These are phyloP conservation scores for Harlomillsia oculata DNA, from an alignment of 1,140 invertebrate genomes.

Conservation along the genomic window DNA sequence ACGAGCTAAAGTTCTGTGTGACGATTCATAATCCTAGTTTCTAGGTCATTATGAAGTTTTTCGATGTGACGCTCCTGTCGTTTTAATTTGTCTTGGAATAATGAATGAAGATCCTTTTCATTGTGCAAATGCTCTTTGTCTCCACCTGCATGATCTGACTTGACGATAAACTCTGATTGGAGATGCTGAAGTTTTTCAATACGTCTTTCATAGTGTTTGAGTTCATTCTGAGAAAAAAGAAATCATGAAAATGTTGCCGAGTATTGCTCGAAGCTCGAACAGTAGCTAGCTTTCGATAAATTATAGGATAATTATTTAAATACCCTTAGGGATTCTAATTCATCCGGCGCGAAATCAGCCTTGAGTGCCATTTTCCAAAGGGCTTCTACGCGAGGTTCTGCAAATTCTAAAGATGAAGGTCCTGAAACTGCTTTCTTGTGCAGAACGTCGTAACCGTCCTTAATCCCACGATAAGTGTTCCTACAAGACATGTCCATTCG, in stretches of 20 bases:
- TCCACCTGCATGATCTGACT: slow-evolving; percentile 37
- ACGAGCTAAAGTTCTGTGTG: slow-evolving; percentile 43
- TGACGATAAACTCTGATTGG: slow-evolving; percentile 61
- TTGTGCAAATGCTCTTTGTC: slow-evolving; percentile 42
- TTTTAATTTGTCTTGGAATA: slow-evolving; percentile 64
- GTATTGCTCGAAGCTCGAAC: neutral
- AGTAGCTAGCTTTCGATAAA: slow-evolving; percentile 1
- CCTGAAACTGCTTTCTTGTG: slow-evolving; percentile 60
- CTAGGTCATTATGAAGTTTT: slow-evolving; percentile 72
- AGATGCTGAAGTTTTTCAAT: slow-evolving; percentile 71
- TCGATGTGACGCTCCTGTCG: slow-evolving; percentile 73
- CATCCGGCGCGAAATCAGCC: slow-evolving; percentile 66
- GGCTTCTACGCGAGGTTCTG: slow-evolving; percentile 77
- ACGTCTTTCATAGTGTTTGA: slow-evolving; percentile 77
- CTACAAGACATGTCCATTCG: slow-evolving; percentile 38
- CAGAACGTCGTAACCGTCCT: slow-evolving; percentile 68
- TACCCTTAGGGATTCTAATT: slow-evolving; percentile 73
- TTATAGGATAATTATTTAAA: neutral
- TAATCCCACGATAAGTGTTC: slow-evolving; percentile 64
- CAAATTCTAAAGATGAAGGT: slow-evolving; percentile 70
- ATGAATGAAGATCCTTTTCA: slow-evolving; percentile 46
- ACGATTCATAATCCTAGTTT: slow-evolving; percentile 61
- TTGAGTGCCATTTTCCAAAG: slow-evolving; percentile 72
- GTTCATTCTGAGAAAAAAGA: slow-evolving; percentile 52
- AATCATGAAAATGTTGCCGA: neutral